Base-by-base conservation (phyloP, 2,888 invertebrate species). In the Polietes domitor region DNA sequence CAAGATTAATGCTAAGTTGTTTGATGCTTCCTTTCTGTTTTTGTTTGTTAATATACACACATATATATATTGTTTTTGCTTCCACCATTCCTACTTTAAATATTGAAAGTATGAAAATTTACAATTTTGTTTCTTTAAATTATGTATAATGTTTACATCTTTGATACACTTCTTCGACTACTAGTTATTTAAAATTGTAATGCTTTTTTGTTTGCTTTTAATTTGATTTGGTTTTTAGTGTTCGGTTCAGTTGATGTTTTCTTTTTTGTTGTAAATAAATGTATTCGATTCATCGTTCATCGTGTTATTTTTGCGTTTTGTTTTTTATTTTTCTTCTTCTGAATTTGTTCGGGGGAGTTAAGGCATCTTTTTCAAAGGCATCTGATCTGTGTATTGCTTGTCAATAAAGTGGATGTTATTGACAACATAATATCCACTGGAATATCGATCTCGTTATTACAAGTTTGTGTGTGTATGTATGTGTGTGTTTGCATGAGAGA, bases 341-440 rank as follows among this genome's bases (percentile, higher is more conserved):
- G 58, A 58, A 26, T 26, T 58, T 80, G 71, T 79, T 50, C 76
- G 75, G 76, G 58, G 78, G 82, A 84, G 78, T 88, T 92, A 91
- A 91, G 91, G 91, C 91, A 91, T 90, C 91, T 89, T 88, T 89
- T 90, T 90, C 87, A 89, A 91, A 91, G 91, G 91, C 91, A 92
- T 89, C 90, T 90, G 91, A 82, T 80, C 83, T 72, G 76, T 72
- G 78, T 74, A 43, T 68, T 68, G 21, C 43, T 43, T 43, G 24
- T 21, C 68, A 43, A 68, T 68, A 24, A 86, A 68, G 75, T 80
- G 82, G 86, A 82, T 79, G 75, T 71, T 68, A 17, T 68, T 15
- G 21, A 41, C 41, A 24, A 32, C 26, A 58, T 26, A 26, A 26
- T 58, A 63, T 63, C 58, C 26, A 28, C 37, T 24, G 32, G 63